Conservation (phyloP, 2,113 vertebrate species). For the Lepidothrix coronata region DNA sequence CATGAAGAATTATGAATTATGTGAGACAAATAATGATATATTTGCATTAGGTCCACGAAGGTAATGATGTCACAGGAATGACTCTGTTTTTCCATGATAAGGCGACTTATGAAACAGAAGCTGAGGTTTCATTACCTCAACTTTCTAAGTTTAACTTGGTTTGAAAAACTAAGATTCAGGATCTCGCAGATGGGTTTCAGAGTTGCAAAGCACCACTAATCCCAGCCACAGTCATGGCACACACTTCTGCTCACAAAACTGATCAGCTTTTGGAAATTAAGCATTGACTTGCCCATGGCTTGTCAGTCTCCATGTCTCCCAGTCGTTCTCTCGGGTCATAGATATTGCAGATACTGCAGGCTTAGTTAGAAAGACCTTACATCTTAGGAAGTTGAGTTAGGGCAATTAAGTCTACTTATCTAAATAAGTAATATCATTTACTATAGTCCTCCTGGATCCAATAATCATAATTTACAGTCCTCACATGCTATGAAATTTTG, state of each 20-base stretch:
- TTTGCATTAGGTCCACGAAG: neutral
- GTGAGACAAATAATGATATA: conserved; percentile 29
- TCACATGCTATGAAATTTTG: neutral
- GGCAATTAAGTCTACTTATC: neutral
- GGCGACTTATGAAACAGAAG: neutral
- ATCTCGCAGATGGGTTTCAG: neutral
- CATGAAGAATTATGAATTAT: neutral
- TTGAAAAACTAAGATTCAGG: neutral
- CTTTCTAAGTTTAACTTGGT: neutral
- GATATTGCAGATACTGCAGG: neutral
- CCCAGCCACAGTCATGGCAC: neutral
- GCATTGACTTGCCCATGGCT: neutral
- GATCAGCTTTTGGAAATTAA: neutral
- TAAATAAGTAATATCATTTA: neutral
- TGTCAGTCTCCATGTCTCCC: neutral
- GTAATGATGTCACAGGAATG: neutral
- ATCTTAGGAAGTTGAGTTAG: neutral
- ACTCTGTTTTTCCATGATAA: neutral
- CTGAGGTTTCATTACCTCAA: neutral
- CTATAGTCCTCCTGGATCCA: neutral
- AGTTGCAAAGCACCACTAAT: neutral
- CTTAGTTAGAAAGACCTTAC: neutral
- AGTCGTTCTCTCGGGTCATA: neutral
- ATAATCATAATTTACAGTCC: neutral
- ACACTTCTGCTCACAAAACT: neutral